Evolutionary conservation across 2,888 invertebrate species (phyloP).

Genomic region (Magallana nippona): DNA sequence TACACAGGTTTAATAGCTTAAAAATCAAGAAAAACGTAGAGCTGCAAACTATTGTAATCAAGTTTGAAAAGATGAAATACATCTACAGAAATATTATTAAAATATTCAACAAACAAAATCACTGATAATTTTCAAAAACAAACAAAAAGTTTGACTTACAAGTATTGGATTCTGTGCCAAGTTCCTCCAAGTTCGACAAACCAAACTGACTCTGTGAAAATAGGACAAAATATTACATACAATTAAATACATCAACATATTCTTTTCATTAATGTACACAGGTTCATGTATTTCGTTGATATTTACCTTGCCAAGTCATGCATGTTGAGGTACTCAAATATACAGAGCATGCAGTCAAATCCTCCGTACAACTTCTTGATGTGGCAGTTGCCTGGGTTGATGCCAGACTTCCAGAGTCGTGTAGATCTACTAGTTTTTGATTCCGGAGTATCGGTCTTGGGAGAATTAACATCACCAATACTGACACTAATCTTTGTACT

Average conservation of each 20-base stretch:
- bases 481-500: slow-evolving; percentile 44
- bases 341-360: slow-evolving; percentile 70
- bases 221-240: not conserved
- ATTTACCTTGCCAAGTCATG: slow-evolving; percentile 71
- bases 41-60: too few species aligned
- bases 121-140: not conserved
- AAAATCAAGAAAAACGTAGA: too few species aligned
- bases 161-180: slow-evolving; percentile 59
- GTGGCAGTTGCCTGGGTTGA: slow-evolving; percentile 55
- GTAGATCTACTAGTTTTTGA: not conserved
- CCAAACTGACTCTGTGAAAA: slow-evolving; percentile 64
- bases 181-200: slow-evolving; percentile 70
- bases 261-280: too few species aligned
- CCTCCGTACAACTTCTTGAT: slow-evolving; percentile 71
- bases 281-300: not conserved
- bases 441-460: not conserved
- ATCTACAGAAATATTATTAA: too few species aligned
- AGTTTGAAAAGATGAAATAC: too few species aligned
- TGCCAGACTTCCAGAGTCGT: slow-evolving; percentile 36
- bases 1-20: too few species aligned
- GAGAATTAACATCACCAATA: slow-evolving; percentile 8
- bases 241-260: not conserved
- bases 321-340: slow-evolving; percentile 69
- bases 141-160: slow-evolving; percentile 56
- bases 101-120: not conserved